Evolutionary conservation across 2,797 vertebrate species (phyloP).

Genomic region (Protonibea diacanthus): DNA sequence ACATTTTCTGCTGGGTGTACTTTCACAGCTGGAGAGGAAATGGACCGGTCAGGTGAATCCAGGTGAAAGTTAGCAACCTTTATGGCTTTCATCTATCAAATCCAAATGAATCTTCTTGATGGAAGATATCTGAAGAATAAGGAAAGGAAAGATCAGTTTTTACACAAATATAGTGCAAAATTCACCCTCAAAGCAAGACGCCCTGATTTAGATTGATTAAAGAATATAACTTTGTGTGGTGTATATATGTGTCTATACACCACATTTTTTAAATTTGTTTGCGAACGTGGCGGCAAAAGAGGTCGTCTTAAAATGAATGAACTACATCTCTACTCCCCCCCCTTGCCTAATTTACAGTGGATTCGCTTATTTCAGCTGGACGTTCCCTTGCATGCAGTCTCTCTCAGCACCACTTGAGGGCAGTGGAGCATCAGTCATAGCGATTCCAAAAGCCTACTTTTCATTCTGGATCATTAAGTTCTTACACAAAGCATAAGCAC

Average conservation of each 20-base stretch:
- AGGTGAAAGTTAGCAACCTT: slow-evolving; percentile 58
- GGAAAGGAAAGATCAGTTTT: neutral
- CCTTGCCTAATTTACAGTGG: neutral
- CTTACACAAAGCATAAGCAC: slow-evolving; percentile 44
- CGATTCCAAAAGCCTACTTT: neutral
- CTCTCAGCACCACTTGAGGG: slow-evolving; percentile 72
- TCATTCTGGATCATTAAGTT: slow-evolving; percentile 43
- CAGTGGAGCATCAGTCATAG: slow-evolving; percentile 66
- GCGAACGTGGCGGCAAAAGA: too few species aligned
- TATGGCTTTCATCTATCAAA: slow-evolving; percentile 40
- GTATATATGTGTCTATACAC: neutral
- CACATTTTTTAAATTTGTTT: neutral
- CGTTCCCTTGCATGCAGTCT: slow-evolving; percentile 18
- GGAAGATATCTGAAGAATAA: slow-evolving; percentile 5
- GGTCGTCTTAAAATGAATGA: neutral
- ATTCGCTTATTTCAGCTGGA: slow-evolving; percentile 2
- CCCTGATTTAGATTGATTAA: neutral
- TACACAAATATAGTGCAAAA: neutral
- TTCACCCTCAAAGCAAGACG: neutral
- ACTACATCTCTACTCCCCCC: neutral
- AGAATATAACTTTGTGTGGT: too few species aligned
- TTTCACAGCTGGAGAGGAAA: slow-evolving; percentile 67
- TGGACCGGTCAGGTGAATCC: slow-evolving; percentile 70
- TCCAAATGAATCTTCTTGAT: slow-evolving; percentile 35
- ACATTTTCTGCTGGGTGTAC: slow-evolving; percentile 30